These are phyloP conservation scores for Silurus asotus DNA, from an alignment of 2,113 vertebrate species.

Conservation along the genomic window DNA sequence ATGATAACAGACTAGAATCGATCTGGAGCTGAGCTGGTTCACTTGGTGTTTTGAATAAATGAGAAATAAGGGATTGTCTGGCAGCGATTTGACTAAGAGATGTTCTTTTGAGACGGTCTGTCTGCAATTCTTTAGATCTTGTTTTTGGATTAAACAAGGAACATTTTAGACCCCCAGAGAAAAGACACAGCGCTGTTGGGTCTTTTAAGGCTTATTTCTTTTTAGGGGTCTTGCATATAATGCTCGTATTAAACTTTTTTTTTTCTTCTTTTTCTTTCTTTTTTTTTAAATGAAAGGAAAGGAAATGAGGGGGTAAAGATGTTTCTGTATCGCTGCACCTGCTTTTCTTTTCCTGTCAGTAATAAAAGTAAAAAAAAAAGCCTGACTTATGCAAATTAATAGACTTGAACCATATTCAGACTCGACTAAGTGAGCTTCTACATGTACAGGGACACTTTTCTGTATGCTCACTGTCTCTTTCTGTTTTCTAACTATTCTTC, in stretches of 20 bases:
- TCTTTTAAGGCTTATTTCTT: background rate
- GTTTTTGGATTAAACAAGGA: background rate
- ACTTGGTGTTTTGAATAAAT: conserved; percentile 54
- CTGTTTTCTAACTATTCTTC: background rate
- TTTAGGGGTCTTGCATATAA: background rate
- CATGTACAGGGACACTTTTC: background rate
- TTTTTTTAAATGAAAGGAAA: conserved; percentile 8
- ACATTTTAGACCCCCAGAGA: background rate
- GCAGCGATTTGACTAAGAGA: conserved; percentile 20
- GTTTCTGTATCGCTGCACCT: conserved; percentile 75
- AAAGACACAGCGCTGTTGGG: background rate
- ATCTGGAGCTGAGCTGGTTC: conserved; percentile 45
- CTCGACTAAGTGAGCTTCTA: background rate
- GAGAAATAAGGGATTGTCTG: conserved; percentile 58
- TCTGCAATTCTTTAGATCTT: background rate
- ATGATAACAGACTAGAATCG: conserved; percentile 68
- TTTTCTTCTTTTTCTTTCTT: no score
- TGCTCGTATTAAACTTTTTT: background rate
- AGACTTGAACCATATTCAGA: background rate
- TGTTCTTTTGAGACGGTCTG: background rate
- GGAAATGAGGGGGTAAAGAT: conserved; percentile 42
- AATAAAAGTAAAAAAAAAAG: background rate
- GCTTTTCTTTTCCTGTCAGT: conserved; percentile 69
- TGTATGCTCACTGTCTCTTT: background rate
- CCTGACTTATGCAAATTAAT: background rate